Conservation (phyloP, 2,797 vertebrate genomes). For the Graptemys geographica region DNA sequence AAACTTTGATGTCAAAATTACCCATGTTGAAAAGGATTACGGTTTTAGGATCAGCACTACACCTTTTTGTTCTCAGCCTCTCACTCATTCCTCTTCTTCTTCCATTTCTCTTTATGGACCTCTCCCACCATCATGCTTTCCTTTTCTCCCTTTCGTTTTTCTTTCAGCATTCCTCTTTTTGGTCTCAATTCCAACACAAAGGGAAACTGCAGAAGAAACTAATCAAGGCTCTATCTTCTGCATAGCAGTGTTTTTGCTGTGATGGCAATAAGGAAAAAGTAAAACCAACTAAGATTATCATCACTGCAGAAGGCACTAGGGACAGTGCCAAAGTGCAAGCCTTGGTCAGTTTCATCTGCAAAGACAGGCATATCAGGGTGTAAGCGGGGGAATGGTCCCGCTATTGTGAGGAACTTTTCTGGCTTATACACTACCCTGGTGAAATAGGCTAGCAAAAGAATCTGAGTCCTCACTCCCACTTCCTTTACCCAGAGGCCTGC, state of each 20-base stretch:
- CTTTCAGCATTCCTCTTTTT: not conserved
- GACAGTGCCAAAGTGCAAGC: not conserved
- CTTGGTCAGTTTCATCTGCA: conserved; percentile 24
- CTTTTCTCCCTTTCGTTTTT: not conserved
- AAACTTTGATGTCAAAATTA: not conserved
- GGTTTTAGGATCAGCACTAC: not conserved
- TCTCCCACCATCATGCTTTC: not conserved
- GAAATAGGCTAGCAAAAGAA: too few species aligned
- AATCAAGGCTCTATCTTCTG: not conserved
- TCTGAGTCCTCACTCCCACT: too few species aligned
- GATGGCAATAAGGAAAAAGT: not conserved
- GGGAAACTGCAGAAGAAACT: not conserved
- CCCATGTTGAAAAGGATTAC: not conserved
- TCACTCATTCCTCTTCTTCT: not conserved
- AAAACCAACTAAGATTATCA: not conserved
- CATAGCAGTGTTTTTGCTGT: not conserved
- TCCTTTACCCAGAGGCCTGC: too few species aligned
- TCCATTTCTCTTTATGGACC: not conserved
- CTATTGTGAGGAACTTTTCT: too few species aligned
- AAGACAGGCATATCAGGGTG: not conserved
- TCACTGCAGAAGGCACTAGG: conserved; percentile 20
- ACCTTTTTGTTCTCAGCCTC: not conserved
- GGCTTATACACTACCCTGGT: too few species aligned
- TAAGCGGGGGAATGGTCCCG: too few species aligned
- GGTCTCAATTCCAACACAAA: not conserved